Base-by-base conservation (phyloP, 2,888 invertebrate species). In the Tuberolachnus salignus region DNA sequence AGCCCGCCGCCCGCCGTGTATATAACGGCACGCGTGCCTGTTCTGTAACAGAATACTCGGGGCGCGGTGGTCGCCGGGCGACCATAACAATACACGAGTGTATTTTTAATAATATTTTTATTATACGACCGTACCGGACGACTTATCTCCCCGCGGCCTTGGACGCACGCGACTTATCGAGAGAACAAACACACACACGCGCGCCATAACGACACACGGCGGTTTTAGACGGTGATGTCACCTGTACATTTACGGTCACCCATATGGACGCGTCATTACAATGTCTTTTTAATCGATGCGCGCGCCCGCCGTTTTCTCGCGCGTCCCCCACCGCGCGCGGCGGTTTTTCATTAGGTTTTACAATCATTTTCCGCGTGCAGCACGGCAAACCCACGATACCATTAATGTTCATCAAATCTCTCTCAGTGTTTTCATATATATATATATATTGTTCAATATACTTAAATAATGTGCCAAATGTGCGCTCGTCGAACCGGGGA, bases 161-260 rank as follows among this genome's bases (percentile, higher is more conserved):
- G 73, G 19, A 34, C 34, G 16, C 34, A n/a, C 21, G 73, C 26
- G 59, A 42, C 42, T 61, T 42, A 34, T 67, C 34, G 69, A 42
- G 53, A 51, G 19, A 63, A 4, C 4, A 49, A 44, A 73, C 46
- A 73, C 10, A 34, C 34, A 34, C 34, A 6, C 34, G 34, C 34
- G 63, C 46, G 61, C 10, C 16, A 16, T 53, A 59, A 46, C 23
- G 71, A 46, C 34, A 46, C 34, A 46, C 61, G n/a, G 72, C 23
- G 42, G 26, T 59, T 46, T 34, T 19, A 21, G 16, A 53, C 63
- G 63, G 51, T 73, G 73, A 73, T 42, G 63, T 73, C 73, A 73
- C 49, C 63, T 14, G n/a, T 51, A n/a, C 46, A 10, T 14, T n/a
- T 23, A 63, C 42, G 10, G 57, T 16, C n/a, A 44, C 26, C 23